Evolutionary conservation across 2,888 invertebrate species (phyloP).

Genomic region (Erynnis tages): DNA sequence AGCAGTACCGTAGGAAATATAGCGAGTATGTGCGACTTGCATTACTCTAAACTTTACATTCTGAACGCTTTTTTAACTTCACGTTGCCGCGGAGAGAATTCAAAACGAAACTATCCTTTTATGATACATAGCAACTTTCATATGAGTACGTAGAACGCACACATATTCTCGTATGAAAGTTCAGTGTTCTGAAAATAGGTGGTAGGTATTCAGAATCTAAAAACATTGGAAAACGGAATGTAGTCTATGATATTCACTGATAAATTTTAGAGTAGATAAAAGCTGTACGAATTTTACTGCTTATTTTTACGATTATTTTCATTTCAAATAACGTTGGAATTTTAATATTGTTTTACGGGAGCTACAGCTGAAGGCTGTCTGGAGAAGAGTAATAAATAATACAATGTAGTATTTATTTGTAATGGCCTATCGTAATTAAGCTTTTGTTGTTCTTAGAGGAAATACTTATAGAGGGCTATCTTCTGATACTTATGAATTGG

Average conservation of each 20-base stretch:
- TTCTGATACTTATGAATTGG: no score
- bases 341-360: no score
- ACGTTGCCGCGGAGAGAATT: constrained; percentile 14
- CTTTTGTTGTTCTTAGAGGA: no score
- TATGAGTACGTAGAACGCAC: no score
- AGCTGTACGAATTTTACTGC: neutral
- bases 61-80: constrained; percentile 7
- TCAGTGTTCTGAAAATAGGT: constrained; percentile 5
- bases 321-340: no score
- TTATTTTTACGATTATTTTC: no score
- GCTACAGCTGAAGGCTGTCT: no score
- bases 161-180: constrained; percentile 5
- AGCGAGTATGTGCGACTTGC: neutral
- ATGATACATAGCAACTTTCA: no score
- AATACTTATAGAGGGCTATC: no score
- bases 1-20: neutral
- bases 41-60: constrained; percentile 3
- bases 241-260: neutral
- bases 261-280: neutral
- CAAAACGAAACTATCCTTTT: constrained; percentile 16
- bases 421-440: no score
- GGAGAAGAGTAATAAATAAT: no score
- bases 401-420: no score
- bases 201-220: neutral
- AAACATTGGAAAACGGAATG: neutral